Evolutionary conservation across 2,113 vertebrate genomes (phyloP).

Genomic region (Syngnathus typhle): DNA sequence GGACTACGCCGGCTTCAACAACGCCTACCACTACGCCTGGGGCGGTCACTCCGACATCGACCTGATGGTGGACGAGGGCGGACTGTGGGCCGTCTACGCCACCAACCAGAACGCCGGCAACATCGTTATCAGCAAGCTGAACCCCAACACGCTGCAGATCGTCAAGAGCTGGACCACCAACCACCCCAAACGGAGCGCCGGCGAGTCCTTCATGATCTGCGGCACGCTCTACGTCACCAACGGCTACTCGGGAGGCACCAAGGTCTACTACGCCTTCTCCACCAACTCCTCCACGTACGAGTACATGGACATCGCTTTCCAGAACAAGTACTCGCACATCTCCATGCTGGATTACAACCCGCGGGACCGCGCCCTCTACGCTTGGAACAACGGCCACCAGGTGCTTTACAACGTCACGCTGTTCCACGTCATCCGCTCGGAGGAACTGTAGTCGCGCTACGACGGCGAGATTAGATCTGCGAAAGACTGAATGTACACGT

Average conservation of each 20-base stretch:
- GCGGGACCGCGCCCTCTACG: constrained; percentile 90
- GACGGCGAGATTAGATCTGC: constrained; percentile 29
- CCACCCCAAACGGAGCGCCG: constrained; percentile 94
- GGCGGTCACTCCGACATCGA: constrained; percentile 97
- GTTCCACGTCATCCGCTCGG: constrained; percentile 93
- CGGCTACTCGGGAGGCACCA: constrained; percentile 92
- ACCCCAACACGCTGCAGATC: constrained; percentile 87
- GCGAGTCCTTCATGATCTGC: constrained; percentile 97
- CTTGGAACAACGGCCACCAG: constrained; percentile 98
- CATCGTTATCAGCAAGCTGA: constrained; percentile 94
- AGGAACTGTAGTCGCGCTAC: constrained; percentile 80
- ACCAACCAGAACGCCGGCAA: constrained; percentile 98
- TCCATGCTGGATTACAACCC: constrained; percentile 99
- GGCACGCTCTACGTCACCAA: constrained; percentile 97
- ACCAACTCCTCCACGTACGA: constrained; percentile 97
- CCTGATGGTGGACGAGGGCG: constrained; percentile 94
- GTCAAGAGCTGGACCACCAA: constrained; percentile 92
- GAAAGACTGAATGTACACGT: constrained; percentile 57
- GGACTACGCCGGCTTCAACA: constrained; percentile 93
- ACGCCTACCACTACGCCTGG: constrained; percentile 97
- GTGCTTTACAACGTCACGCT: constrained; percentile 96
- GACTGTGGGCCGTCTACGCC: constrained; percentile 95
- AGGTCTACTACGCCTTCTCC: constrained; percentile 95
- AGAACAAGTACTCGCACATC: constrained; percentile 97
- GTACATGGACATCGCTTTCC: constrained; percentile 95